Evolutionary conservation across 2,888 invertebrate genomes (phyloP).

Genomic region (Agrilus cyanescens): DNA sequence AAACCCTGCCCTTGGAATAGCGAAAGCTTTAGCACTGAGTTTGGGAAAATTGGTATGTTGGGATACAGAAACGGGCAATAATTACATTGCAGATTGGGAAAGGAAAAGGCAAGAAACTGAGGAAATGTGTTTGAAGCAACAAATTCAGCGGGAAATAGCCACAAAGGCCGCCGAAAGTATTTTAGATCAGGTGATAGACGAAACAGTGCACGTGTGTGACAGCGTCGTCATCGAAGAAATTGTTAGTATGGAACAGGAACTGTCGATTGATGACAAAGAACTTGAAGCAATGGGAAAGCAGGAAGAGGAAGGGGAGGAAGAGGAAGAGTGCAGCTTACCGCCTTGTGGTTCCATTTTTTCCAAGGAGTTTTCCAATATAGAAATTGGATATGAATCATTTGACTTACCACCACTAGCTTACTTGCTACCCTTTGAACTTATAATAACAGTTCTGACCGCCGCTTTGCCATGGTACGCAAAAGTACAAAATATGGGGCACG

Average conservation of each 20-base stretch:
- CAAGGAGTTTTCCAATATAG: slow-evolving; percentile 16
- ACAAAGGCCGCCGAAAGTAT: slow-evolving; percentile 17
- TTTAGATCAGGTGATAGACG: slow-evolving; percentile 21
- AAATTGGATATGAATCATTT: slow-evolving; percentile 12
- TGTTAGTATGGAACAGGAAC: slow-evolving; percentile 6
- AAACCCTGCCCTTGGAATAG: slow-evolving; percentile 43
- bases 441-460: slow-evolving; percentile 24
- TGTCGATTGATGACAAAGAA: slow-evolving; percentile 1
- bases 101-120: slow-evolving; percentile 15
- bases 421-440: slow-evolving; percentile 24
- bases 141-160: slow-evolving; percentile 12
- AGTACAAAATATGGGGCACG: slow-evolving; percentile 21
- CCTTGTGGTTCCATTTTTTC: no score
- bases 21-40: slow-evolving; percentile 44
- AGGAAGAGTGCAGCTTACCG: background rate
- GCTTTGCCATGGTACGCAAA: slow-evolving; percentile 26
- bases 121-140: slow-evolving; percentile 9
- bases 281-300: background rate
- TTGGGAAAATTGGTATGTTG: slow-evolving; percentile 43
- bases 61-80: slow-evolving; percentile 37
- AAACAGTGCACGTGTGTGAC: slow-evolving; percentile 22
- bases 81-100: slow-evolving; percentile 29
- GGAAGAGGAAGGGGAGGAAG: slow-evolving; percentile 7
- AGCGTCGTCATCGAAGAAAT: slow-evolving; percentile 23
- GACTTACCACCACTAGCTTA: slow-evolving; percentile 16